phyloP scores from a whole-genome alignment of 2,797 vertebrate species.

The Galago senegalensis region DNA sequence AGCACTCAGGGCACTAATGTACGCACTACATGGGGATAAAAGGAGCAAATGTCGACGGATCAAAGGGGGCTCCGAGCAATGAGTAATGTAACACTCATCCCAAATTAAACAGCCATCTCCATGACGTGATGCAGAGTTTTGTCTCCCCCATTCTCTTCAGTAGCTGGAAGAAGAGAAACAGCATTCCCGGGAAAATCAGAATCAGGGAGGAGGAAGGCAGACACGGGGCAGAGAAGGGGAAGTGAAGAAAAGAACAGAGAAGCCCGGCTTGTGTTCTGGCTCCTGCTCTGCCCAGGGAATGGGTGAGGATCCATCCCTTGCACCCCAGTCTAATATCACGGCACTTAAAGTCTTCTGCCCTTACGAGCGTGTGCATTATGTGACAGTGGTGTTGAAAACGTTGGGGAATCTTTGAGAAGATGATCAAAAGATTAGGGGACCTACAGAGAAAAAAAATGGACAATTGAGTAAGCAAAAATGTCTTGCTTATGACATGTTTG shows the following conservation, averaged over 20 bases:
- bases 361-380: neutral
- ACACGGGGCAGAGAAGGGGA: constrained; percentile 12
- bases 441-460: constrained; percentile 6
- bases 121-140: constrained; percentile 75
- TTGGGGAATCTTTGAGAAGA: neutral
- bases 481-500: neutral
- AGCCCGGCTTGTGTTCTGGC: neutral
- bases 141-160: constrained; percentile 61
- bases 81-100: constrained; percentile 72
- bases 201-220: neutral
- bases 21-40: constrained; percentile 69
- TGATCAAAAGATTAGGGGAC: neutral
- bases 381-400: neutral
- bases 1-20: constrained; percentile 66
- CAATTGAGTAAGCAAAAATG: neutral
- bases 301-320: neutral
- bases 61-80: constrained; percentile 67
- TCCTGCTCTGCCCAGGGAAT: neutral
- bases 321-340: accelerated
- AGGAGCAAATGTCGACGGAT: constrained; percentile 69
- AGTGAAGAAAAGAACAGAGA: neutral
- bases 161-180: constrained; percentile 61
- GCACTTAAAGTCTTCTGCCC: neutral
- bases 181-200: constrained; percentile 9
- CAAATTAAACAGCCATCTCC: constrained; percentile 81